Conservation (phyloP, 2,113 vertebrate species). For the Hymenochirus boettgeri region DNA sequence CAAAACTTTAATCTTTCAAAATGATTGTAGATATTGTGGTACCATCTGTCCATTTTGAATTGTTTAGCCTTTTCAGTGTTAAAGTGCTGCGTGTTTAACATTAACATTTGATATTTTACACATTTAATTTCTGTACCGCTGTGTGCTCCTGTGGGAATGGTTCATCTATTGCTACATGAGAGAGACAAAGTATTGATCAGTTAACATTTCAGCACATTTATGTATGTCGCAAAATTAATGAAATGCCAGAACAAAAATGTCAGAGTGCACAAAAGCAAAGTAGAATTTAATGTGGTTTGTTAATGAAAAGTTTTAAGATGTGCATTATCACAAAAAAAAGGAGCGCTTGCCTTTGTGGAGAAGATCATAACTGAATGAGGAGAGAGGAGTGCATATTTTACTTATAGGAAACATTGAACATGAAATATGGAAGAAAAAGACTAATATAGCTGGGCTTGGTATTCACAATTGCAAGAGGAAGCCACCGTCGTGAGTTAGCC, state of each 20-base stretch:
- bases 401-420: slow-evolving; percentile 57
- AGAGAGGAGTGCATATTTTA: slow-evolving; percentile 57
- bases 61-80: slow-evolving; percentile 79
- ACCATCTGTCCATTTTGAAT: slow-evolving; percentile 77
- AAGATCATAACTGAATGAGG: slow-evolving; percentile 58
- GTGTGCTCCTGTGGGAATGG: slow-evolving; percentile 65
- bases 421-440: slow-evolving; percentile 51
- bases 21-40: slow-evolving; percentile 81
- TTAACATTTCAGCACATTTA: slow-evolving; percentile 90
- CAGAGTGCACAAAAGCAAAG: slow-evolving; percentile 79
- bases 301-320: slow-evolving; percentile 75
- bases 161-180: slow-evolving; percentile 69
- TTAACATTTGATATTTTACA: slow-evolving; percentile 94
- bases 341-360: slow-evolving; percentile 58
- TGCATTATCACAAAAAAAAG: slow-evolving; percentile 68
- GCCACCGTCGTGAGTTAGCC: slow-evolving; percentile 34
- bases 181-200: slow-evolving; percentile 94
- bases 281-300: slow-evolving; percentile 75
- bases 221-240: slow-evolving; percentile 83
- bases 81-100: slow-evolving; percentile 76
- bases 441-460: slow-evolving; percentile 50
- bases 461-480: slow-evolving; percentile 49
- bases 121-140: slow-evolving; percentile 84
- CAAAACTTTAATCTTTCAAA: slow-evolving; percentile 82
- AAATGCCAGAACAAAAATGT: slow-evolving; percentile 88